phyloP scores from a whole-genome alignment of 2,113 vertebrate species.

The Python bivittatus region DNA sequence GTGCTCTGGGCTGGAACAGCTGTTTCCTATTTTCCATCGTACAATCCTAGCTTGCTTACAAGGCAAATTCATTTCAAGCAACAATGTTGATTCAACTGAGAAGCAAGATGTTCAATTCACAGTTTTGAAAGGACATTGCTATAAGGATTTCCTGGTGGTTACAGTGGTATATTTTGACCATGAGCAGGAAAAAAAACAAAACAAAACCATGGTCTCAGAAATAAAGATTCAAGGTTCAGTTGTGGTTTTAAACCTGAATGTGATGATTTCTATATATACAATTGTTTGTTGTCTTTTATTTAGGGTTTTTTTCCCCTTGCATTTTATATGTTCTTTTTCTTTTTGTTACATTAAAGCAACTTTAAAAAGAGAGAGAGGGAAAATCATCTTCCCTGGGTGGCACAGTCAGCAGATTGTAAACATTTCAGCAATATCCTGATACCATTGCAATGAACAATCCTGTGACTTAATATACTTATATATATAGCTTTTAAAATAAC shows the following conservation, averaged over 20 bases:
- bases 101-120: conserved; percentile 53
- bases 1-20: conserved; percentile 45
- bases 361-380: conserved; percentile 23
- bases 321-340: background rate
- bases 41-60: conserved; percentile 66
- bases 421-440: conserved; percentile 41
- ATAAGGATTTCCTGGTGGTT: background rate
- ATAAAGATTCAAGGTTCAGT: background rate
- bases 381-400: conserved; percentile 30
- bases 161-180: background rate
- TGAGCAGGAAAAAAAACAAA: background rate
- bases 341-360: background rate
- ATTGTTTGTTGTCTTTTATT: background rate
- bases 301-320: background rate
- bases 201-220: conserved; percentile 11
- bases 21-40: conserved; percentile 68
- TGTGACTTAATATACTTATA: too few species aligned
- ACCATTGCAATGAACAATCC: conserved; percentile 47
- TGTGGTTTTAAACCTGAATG: background rate
- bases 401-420: background rate
- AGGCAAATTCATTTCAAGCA: conserved; percentile 55
- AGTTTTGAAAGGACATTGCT: conserved; percentile 38
- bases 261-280: background rate
- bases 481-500: too few species aligned
- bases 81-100: conserved; percentile 53